Evolutionary conservation across 1,140 invertebrate species (phyloP).

Genomic region (Anagrus nilaparvatae): DNA sequence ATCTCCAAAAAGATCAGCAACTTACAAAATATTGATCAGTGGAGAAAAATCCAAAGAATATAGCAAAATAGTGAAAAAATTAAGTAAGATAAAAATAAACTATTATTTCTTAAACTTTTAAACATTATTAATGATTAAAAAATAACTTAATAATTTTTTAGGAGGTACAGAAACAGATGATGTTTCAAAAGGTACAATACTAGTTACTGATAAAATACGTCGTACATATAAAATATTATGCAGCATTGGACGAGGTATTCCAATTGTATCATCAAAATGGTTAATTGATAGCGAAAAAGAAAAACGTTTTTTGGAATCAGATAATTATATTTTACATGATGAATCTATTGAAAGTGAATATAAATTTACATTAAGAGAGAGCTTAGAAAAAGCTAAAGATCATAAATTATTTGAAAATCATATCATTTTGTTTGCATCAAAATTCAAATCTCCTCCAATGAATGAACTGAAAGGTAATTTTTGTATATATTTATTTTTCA

Average conservation of each 20-base stretch:
- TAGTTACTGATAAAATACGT: slow-evolving; percentile 43
- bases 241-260: slow-evolving; percentile 32
- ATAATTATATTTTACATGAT: slow-evolving; percentile 38
- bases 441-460: slow-evolving; percentile 32
- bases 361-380: slow-evolving; percentile 33
- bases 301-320: slow-evolving; percentile 27
- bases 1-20: too few relatives aligned
- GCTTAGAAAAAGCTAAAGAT: slow-evolving; percentile 29
- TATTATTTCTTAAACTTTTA: too few relatives aligned
- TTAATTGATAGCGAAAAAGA: slow-evolving; percentile 28
- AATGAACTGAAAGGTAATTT: slow-evolving; percentile 40
- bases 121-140: background rate
- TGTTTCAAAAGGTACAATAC: slow-evolving; percentile 29
- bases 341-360: slow-evolving; percentile 34
- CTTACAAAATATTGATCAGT: too few relatives aligned
- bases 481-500: background rate
- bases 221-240: slow-evolving; percentile 45
- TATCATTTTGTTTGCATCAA: slow-evolving; percentile 36
- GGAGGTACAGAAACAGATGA: slow-evolving; percentile 34
- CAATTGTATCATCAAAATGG: slow-evolving; percentile 41
- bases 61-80: too few relatives aligned
- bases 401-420: slow-evolving; percentile 33
- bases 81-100: too few relatives aligned
- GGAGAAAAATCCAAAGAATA: too few relatives aligned
- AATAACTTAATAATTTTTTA: slow-evolving; percentile 14